Evolutionary conservation across 2,888 invertebrate genomes (phyloP), one percentile per base, ranked within the genome.

Genomic region (Tridacna crocea): DNA sequence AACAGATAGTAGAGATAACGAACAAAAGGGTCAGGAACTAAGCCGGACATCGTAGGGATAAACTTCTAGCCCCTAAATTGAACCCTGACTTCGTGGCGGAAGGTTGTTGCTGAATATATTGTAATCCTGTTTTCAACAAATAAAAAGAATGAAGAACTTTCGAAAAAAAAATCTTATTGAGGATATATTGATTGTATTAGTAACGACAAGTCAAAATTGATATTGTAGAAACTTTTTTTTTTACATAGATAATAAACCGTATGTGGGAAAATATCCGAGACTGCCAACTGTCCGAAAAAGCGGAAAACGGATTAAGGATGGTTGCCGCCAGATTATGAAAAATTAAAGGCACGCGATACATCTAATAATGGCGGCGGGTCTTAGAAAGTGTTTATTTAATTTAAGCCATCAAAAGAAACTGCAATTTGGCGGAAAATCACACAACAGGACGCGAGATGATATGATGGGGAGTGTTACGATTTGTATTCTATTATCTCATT

Each of bases 361-460:
- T 15, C 36, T 24, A 66, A 46, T 36, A 66, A 66, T 72, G 73
- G 47, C 65, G 66, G 60, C 15, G 15, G 51, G 66, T 63, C 60
- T 72, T 65, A 65, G 22, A 68, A 77, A 73, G 58, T 70, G 81
- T 77, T 81, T 47, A 77, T 77, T 77, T 63, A 74, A 81, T 77
- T 77, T 81, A 51, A 24, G 78, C 48, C 75, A 82, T 82, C 78
- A 78, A 78, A 80, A 78, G 75, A 36, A 10, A 58, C 12, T 24
- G n/a, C 48, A 77, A 65, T 58, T 58, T 55, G 48, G 68, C 80
- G 58, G 51, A 68, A 77, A 76, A 76, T 73, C 66, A 66, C 36
- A 80, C 73, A 65, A 80, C 75, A 74, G 78, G 63, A 72, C 24
- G 19, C 11, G 17, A 61, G 36, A 13, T 74, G 78, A 82, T 82